A percentile compares a stretch with the other conserved stretches of the same genome.
Conservation (phyloP, 2,888 invertebrate species). For the Protophormia terraenovae region DNA sequence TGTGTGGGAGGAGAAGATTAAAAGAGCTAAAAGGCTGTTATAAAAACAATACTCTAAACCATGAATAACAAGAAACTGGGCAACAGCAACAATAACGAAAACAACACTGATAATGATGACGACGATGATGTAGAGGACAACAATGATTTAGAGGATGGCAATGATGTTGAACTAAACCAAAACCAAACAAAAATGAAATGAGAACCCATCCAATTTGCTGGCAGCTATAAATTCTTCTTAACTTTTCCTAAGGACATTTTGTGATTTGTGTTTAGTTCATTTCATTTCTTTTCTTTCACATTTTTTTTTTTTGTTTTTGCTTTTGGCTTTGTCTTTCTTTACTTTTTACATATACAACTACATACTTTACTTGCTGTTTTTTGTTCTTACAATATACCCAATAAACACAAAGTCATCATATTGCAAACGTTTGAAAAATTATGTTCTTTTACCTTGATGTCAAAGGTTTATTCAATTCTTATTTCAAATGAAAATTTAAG, state of each 20-base stretch:
- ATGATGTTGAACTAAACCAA: slow-evolving; percentile 63
- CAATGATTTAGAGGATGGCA: slow-evolving; percentile 25
- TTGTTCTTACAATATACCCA: not conserved
- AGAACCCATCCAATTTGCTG: slow-evolving; percentile 76
- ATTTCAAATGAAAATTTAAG: too few species aligned
- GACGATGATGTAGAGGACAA: slow-evolving; percentile 8
- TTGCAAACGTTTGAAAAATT: too few species aligned
- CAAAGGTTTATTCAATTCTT: too few species aligned
- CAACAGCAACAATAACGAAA: slow-evolving; percentile 21
- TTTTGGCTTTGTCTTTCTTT: slow-evolving; percentile 9
- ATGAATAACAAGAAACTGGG: slow-evolving; percentile 11
- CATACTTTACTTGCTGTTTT: not conserved
- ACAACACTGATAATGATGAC: slow-evolving; percentile 43
- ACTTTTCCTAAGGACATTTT: slow-evolving; percentile 78
- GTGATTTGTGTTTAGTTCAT: slow-evolving; percentile 78
- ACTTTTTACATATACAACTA: slow-evolving; percentile 17
- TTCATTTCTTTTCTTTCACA: slow-evolving; percentile 70
- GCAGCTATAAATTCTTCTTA: slow-evolving; percentile 79
- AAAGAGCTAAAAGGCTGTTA: slow-evolving; percentile 62
- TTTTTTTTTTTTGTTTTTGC: slow-evolving; percentile 14
- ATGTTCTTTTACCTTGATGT: too few species aligned
- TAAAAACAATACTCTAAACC: slow-evolving; percentile 45
- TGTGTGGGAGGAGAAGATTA: slow-evolving; percentile 54
- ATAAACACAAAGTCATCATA: too few species aligned
- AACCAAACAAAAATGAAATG: slow-evolving; percentile 71